Conservation (phyloP, 2,113 vertebrate genomes). For the Psophia crepitans region DNA sequence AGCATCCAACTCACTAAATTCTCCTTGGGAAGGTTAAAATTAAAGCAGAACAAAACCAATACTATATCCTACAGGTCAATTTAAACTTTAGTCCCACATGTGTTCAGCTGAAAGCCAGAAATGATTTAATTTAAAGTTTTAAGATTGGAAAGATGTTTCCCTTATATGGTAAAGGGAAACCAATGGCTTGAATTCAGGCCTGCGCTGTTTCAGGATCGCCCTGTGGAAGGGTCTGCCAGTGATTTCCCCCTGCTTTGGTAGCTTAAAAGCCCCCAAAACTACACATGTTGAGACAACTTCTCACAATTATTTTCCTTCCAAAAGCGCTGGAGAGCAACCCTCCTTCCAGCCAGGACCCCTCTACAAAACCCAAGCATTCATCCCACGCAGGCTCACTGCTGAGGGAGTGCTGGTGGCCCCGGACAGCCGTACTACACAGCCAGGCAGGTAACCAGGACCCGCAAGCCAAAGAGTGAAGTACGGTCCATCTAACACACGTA, state of each 20-base stretch:
- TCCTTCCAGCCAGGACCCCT: not conserved
- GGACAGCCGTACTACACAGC: rapidly evolving
- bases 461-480: not conserved
- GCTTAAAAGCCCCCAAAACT: not conserved
- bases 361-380: not conserved
- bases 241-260: not conserved
- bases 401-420: not conserved
- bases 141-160: not conserved
- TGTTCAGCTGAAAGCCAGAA: not conserved
- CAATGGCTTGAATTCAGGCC: not conserved
- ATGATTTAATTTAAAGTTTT: not conserved
- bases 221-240: not conserved
- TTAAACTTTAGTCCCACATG: not conserved
- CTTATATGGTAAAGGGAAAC: not conserved
- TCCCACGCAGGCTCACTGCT: not conserved
- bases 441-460: not conserved
- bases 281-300: not conserved
- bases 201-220: not conserved
- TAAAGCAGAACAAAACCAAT: not conserved
- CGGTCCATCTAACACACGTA: not conserved
- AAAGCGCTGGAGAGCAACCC: not conserved
- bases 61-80: not conserved
- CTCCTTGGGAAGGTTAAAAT: not conserved
- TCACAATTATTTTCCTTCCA: not conserved
- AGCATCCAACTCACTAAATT: not conserved